phyloP scores from a whole-genome alignment of 1,140 invertebrate genomes.

The Trachymyrmex septentrionalis region DNA sequence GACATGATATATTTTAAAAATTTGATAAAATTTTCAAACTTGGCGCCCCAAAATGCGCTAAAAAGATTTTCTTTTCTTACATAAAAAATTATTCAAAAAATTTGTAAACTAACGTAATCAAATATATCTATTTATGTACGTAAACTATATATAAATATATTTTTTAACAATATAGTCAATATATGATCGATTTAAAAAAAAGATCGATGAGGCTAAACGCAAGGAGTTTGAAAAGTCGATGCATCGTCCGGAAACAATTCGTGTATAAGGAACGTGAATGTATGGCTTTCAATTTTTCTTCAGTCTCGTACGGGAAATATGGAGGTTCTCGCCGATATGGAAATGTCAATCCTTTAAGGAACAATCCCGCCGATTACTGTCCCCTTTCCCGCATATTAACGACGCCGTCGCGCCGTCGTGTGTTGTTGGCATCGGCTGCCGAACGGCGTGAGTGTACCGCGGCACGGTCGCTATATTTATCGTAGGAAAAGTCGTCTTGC shows the following conservation, averaged over 20 bases:
- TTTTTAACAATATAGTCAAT: background rate
- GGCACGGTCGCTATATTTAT: constrained; percentile 78
- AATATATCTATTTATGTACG: no score
- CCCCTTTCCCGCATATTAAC: constrained; percentile 56
- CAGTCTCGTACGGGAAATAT: constrained; percentile 11
- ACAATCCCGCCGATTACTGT: constrained; percentile 46
- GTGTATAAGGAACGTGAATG: background rate
- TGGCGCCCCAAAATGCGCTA: no score
- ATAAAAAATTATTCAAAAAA: no score
- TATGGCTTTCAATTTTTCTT: constrained; percentile 43
- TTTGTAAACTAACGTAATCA: no score
- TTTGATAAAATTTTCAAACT: no score
- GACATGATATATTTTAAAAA: no score
- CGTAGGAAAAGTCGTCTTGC: constrained; percentile 78
- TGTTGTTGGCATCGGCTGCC: constrained; percentile 72
- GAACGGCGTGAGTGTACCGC: constrained; percentile 76
- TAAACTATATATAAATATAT: background rate
- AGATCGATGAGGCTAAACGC: background rate
- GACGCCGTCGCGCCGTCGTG: constrained; percentile 49
- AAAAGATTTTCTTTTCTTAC: no score
- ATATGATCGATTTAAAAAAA: background rate
- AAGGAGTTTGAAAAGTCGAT: constrained; percentile 7
- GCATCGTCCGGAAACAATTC: constrained; percentile 35
- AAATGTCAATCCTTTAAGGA: constrained; percentile 48
- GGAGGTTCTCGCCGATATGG: constrained; percentile 13